Base-by-base conservation (phyloP, 1,140 invertebrate genomes). In the Potamilus streckersoni region DNA sequence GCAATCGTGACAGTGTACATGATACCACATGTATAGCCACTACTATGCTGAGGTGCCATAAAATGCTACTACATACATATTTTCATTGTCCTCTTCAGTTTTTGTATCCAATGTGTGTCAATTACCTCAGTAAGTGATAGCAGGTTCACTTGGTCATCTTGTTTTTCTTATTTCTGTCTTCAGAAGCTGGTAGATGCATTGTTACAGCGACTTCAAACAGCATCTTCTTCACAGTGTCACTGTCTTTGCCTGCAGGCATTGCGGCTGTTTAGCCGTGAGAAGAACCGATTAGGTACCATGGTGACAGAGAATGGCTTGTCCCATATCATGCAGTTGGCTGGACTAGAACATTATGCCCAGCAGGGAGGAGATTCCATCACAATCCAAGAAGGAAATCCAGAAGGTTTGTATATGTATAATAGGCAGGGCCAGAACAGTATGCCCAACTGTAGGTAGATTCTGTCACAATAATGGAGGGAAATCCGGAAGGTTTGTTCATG, bases 181-280 rank as follows among this genome's bases (percentile, higher is more conserved):
- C 81, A 87, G 85, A 81, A 84, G 83, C 79, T 82, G 73, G 79
- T 85, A n/a, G 83, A 83, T 49, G 76, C 69, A 16, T 63, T 86
- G 17, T 61, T 86, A 38, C 38, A 55, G 12, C 78, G 75, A 31
- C 74, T 88, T 55, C 74, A 83, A 27, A 63, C 75, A n/a, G 78
- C 82, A 67, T 71, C 78, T 19, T 82, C 84, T 14, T 76, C 83
- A 11, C 76, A 78, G 64, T 83, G 80, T 63, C 80, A 85, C 58
- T 80, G 85, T 19, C 63, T 81, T 15, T 86, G 86, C 79, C 81
- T 90, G 66, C 83, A 89, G 63, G 84, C 85, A 23, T 77, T 90
- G 31, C 73, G 88, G 27, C 84, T 90, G 62, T 83, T 89, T 64
- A 89, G 86, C 64, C 81, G 89, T 15, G 89, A 90, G 73, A 90